Conservation (phyloP, 2,888 invertebrate species). For the Neuroscelio doddi region DNA sequence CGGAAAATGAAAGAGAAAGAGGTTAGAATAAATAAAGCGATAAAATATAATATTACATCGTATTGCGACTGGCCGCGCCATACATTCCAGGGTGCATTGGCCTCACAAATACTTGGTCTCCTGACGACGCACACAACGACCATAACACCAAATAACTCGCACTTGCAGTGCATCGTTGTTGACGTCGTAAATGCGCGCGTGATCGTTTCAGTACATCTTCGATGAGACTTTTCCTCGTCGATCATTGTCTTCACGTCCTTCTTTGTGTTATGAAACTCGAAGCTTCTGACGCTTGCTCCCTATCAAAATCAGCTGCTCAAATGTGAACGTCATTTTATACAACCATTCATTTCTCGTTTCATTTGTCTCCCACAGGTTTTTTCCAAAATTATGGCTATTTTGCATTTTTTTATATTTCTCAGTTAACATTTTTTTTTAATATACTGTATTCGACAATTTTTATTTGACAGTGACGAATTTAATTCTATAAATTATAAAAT, state of each 20-base stretch:
- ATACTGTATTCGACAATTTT: too few species aligned
- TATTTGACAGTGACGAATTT: too few species aligned
- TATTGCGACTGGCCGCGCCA: conserved; percentile 66
- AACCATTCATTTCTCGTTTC: too few species aligned
- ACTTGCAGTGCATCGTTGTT: conserved; percentile 46
- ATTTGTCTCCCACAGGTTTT: too few species aligned
- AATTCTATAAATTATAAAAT: too few species aligned
- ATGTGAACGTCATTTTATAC: too few species aligned
- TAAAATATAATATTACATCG: conserved; percentile 71
- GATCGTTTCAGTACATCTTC: too few species aligned
- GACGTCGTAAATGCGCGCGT: conserved; percentile 35
- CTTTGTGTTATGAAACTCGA: conserved; percentile 3
- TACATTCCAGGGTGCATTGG: conserved; percentile 59
- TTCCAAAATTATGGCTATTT: too few species aligned
- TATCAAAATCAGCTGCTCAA: neutral
- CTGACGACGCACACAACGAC: conserved; percentile 54
- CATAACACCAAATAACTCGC: conserved; percentile 53
- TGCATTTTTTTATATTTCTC: too few species aligned
- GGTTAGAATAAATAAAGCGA: conserved; percentile 72
- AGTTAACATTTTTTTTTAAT: too few species aligned
- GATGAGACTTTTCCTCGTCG: conserved; percentile 39
- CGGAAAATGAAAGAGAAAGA: conserved; percentile 48
- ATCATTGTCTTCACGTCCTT: conserved; percentile 39
- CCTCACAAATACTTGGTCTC: conserved; percentile 57
- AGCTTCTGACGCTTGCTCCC: neutral